Conservation (phyloP, 2,797 vertebrate genomes). For the Oceanodroma leucorhoa region DNA sequence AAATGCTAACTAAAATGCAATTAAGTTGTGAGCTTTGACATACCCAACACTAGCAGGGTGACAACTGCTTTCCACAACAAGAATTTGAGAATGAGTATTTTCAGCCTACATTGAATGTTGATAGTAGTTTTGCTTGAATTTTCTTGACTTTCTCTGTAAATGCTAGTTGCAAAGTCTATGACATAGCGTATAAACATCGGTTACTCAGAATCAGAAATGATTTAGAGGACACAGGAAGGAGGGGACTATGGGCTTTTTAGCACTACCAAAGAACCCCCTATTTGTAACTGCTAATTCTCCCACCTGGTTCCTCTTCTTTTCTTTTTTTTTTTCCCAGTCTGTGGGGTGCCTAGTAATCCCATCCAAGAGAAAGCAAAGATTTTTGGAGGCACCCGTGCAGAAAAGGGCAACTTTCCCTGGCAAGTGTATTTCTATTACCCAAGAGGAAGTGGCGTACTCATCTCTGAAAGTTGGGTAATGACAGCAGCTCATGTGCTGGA, state of each 20-base stretch:
- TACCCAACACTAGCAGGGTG: background rate
- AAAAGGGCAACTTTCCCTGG: conserved; percentile 85
- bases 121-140: background rate
- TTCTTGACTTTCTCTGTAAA: background rate
- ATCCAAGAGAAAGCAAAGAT: conserved; percentile 64
- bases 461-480: conserved; percentile 89
- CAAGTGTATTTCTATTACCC: conserved; percentile 72
- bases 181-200: background rate
- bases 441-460: conserved; percentile 82
- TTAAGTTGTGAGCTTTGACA: background rate
- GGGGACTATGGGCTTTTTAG: background rate
- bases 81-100: background rate
- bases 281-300: background rate
- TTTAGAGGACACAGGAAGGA: background rate
- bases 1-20: background rate
- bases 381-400: conserved; percentile 76
- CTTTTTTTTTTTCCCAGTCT: conserved; percentile 79
- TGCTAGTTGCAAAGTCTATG: background rate
- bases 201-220: background rate
- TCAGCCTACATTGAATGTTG: background rate
- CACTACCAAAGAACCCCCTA: background rate
- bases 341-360: conserved; percentile 74
- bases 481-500: conserved; percentile 90
- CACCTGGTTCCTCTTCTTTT: background rate
- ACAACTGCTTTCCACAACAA: background rate